Evolutionary conservation across 1,140 invertebrate species (phyloP), one percentile per base, ranked within the genome.

Genomic region (Atta cephalotes): DNA sequence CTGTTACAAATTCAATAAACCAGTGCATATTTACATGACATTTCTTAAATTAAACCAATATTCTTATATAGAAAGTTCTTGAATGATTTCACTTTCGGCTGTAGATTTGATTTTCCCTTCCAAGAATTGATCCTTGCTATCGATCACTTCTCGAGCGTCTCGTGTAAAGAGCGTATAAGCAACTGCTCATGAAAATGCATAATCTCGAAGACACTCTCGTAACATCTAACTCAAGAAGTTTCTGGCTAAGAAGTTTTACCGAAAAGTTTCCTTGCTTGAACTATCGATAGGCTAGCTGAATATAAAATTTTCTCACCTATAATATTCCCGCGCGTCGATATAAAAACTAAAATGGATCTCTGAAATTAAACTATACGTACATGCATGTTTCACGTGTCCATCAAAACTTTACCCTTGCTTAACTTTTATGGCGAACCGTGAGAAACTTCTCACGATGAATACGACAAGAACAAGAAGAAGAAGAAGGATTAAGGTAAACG

Each of bases 171-270:
- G 31, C n/a, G 35, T 62, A 62, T 21, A 71, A 76, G 80, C 56
- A 49, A 72, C 35, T 76, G 70, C 80, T 84, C 80, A 76, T 84
- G 56, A 84, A 84, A 84, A 84, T 84, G 70, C 80, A 84, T 84
- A 84, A 84, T 84, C 56, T 28, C n/a, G 28, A 76, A 45, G 80
- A 84, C 56, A 74, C 45, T 84, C 56, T 62, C 39, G 70, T 35
- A 51, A 76, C 80, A 35, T 84, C 80, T 53, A 62, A 84, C 28
- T 35, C 56, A 21, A 21, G 35, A 84, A 76, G 70, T 84, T 84
- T 35, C 56, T 18, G 7, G 14, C 39, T 63, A 35, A 74, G 58
- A 84, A 84, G 70, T 84, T 76, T 49, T 7, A 39, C 56, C 39
- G 56, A 21, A 70, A 84, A 84, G 56, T 76, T 84, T 25, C 14